These are phyloP conservation scores for Physella acuta DNA, from an alignment of 1,140 invertebrate species.

Conservation along the genomic window DNA sequence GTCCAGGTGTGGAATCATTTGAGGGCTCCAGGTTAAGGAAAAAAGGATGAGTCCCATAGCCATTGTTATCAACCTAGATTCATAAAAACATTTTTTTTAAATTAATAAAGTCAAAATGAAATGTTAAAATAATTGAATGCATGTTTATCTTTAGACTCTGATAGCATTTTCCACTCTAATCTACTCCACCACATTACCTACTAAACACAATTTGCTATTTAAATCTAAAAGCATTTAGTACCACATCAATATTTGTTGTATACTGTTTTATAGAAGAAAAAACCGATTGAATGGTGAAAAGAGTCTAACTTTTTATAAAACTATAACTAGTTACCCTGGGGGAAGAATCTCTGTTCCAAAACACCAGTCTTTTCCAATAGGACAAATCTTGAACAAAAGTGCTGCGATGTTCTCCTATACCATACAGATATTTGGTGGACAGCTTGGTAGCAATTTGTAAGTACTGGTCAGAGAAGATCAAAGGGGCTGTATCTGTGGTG, in stretches of 20 bases:
- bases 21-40: slow-evolving; percentile 64
- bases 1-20: slow-evolving; percentile 33
- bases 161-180: not conserved
- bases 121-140: not conserved
- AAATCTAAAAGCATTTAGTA: too few relatives aligned
- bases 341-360: slow-evolving; percentile 46
- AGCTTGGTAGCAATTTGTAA: slow-evolving; percentile 56
- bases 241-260: too few relatives aligned
- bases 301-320: too few relatives aligned
- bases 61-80: slow-evolving; percentile 50
- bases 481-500: slow-evolving; percentile 58
- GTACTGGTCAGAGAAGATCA: slow-evolving; percentile 58
- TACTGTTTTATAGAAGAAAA: too few relatives aligned
- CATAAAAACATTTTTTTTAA: not conserved
- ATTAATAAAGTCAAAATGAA: not conserved
- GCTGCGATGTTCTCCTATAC: slow-evolving; percentile 58
- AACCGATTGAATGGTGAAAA: too few relatives aligned
- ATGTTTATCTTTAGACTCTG: too few relatives aligned
- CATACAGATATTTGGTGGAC: slow-evolving; percentile 53
- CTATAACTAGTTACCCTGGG: slow-evolving; percentile 42
- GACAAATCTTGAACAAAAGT: slow-evolving; percentile 32
- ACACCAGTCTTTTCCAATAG: slow-evolving; percentile 47
- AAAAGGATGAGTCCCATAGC: slow-evolving; percentile 66
- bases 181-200: too few relatives aligned
- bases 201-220: too few relatives aligned